Percentiles rank a stretch among this genome's conserved stretches.
Evolutionary conservation across 1,140 invertebrate species (phyloP).

Genomic region (Hydropsyche tenuis): DNA sequence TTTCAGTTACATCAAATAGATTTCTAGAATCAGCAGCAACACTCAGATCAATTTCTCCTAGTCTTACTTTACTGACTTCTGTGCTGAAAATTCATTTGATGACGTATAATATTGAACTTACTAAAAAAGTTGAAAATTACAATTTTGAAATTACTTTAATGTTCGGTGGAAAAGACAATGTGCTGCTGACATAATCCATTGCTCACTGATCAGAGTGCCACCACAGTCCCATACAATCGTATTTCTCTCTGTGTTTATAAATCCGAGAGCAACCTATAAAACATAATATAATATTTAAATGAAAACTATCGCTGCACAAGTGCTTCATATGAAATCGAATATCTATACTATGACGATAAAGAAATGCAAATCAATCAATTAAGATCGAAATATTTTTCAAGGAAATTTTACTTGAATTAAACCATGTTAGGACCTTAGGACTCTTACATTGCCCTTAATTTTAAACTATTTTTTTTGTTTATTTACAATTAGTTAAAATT

Average conservation of each 20-base stretch:
- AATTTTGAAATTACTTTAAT: neutral
- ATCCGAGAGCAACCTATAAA: neutral
- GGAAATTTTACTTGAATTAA: no score
- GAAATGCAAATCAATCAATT: no score
- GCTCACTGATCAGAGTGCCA: conserved; percentile 40
- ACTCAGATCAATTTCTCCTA: conserved; percentile 2
- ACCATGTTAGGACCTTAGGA: no score
- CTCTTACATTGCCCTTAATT: no score
- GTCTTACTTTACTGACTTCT: conserved; percentile 19
- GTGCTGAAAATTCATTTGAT: neutral
- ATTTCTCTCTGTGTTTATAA: no score
- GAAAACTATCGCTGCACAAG: no score
- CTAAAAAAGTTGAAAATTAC: neutral
- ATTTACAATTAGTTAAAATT: no score
- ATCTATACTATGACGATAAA: no score
- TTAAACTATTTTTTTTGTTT: no score
- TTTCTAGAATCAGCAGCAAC: neutral
- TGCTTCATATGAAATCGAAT: no score
- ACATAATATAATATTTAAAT: neutral
- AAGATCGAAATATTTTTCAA: no score
- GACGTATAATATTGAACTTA: neutral
- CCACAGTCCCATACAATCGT: conserved; percentile 45
- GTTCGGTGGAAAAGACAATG: conserved; percentile 35
- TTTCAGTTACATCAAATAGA: neutral
- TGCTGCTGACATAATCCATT: conserved; percentile 44